phyloP scores from a whole-genome alignment of 2,797 vertebrate species.

The Oreonectes daqikongensis region DNA sequence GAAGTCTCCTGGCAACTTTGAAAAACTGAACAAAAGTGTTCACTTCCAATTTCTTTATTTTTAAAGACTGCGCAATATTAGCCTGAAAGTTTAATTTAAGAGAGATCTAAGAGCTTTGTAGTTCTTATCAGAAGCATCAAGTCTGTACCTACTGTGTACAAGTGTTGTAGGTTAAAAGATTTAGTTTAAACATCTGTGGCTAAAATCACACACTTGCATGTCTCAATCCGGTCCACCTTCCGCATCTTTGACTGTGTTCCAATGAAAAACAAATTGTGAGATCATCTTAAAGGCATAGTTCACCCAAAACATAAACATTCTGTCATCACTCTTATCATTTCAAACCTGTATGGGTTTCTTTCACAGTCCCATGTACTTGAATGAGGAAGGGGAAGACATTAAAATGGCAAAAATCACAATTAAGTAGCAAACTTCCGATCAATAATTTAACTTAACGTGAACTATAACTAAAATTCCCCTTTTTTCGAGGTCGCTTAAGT shows the following conservation, averaged over 20 bases:
- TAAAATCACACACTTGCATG: not conserved
- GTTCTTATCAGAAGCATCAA: not conserved
- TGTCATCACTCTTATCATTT: too few species aligned
- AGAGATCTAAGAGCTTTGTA: not conserved
- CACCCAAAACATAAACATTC: too few species aligned
- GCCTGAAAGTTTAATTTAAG: not conserved
- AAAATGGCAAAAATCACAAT: too few species aligned
- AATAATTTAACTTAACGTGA: too few species aligned
- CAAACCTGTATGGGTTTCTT: too few species aligned
- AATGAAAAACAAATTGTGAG: not conserved
- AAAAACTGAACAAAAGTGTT: not conserved
- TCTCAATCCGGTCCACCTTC: not conserved
- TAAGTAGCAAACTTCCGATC: too few species aligned
- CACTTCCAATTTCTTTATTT: not conserved
- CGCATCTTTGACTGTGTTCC: not conserved
- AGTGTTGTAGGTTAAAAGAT: not conserved
- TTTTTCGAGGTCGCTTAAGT: too few species aligned
- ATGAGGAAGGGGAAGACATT: too few species aligned
- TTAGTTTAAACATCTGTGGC: not conserved
- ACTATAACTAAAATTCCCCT: too few species aligned
- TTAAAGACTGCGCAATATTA: not conserved
- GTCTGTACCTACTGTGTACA: not conserved
- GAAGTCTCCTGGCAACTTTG: constrained; percentile 1
- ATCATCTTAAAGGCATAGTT: not conserved
- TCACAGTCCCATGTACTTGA: too few species aligned